Evolutionary conservation across 2,113 vertebrate genomes (phyloP), one percentile per base, ranked within the genome.

Genomic region (Tychaedon coryphoeus): DNA sequence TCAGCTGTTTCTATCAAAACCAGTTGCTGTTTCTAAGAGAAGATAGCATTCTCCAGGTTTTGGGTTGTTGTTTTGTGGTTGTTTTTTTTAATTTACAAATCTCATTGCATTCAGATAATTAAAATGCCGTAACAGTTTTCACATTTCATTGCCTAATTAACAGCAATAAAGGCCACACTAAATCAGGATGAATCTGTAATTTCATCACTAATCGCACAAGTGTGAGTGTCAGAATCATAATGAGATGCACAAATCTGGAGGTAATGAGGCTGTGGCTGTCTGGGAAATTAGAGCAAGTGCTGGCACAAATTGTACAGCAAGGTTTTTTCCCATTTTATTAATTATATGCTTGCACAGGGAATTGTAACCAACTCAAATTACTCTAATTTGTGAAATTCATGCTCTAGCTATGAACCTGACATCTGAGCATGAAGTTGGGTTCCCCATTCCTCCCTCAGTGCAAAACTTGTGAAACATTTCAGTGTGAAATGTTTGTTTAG

Each of bases 81-180:
- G 3, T 2, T 71, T 92, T 73, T 82, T 81, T 85, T 61, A 79
- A 89, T 92, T 70, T 76, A 79, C 77, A 94, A 89, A 96, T 95
- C 71, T 79, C 57, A 72, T 65, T 95, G 82, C 79, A 79, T 96
- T 97, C 78, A 90, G 75, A 92, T 97, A 97, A 97, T 97, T 97
- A 96, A 97, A 97, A 96, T 95, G 93, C 95, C 0, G 2, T 95
- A 97, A 96, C 92, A 90, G 94, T 97, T 97, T 97, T 95, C 88
- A 94, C 92, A 95, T 97, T 97, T 94, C 69, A 64, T 95, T 96
- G 94, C 84, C 97, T 97, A 97, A 97, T 98, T 97, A 97, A 96
- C 96, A 96, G 95, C 97, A 97, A 96, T 98, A 97, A 97, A 96
- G 92, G 72, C 90, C 86, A 86, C 91, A 91, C 93, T 97, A 97